phyloP scores from a whole-genome alignment of 2,113 vertebrate genomes.

The Acinonyx jubatus region DNA sequence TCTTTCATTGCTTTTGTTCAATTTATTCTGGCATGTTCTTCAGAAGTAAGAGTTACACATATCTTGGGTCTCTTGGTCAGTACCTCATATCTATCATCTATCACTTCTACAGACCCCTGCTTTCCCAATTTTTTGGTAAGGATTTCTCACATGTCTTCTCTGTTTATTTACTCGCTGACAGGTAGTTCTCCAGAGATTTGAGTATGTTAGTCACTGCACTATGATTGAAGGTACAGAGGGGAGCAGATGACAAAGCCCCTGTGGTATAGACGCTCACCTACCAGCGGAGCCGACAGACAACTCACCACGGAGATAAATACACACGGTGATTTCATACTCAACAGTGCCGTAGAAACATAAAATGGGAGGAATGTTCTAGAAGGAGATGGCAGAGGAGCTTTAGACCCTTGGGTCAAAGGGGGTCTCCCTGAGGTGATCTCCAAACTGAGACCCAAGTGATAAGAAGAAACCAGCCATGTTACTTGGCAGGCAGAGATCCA shows the following conservation, averaged over 20 bases:
- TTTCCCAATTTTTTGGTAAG: neutral
- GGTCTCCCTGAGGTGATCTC: neutral
- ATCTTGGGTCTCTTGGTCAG: neutral
- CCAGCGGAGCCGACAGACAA: neutral
- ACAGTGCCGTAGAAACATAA: neutral
- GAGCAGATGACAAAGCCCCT: neutral
- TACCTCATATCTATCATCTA: neutral
- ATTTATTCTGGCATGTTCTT: neutral
- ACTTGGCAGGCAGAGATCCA: neutral
- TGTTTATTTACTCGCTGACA: neutral
- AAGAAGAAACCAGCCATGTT: neutral
- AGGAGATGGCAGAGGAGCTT: neutral
- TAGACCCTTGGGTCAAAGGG: neutral
- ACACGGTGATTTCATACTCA: neutral
- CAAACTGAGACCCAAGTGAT: neutral
- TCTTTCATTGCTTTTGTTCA: neutral
- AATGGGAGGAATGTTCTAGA: neutral
- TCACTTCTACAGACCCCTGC: neutral
- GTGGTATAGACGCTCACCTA: neutral
- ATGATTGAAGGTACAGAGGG: neutral
- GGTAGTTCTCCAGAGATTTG: neutral
- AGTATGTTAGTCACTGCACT: neutral
- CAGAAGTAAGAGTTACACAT: neutral
- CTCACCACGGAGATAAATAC: neutral
- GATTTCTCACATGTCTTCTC: neutral